phyloP scores from a whole-genome alignment of 2,113 vertebrate species.

The Lepidiolamprologus cunningtoni region DNA sequence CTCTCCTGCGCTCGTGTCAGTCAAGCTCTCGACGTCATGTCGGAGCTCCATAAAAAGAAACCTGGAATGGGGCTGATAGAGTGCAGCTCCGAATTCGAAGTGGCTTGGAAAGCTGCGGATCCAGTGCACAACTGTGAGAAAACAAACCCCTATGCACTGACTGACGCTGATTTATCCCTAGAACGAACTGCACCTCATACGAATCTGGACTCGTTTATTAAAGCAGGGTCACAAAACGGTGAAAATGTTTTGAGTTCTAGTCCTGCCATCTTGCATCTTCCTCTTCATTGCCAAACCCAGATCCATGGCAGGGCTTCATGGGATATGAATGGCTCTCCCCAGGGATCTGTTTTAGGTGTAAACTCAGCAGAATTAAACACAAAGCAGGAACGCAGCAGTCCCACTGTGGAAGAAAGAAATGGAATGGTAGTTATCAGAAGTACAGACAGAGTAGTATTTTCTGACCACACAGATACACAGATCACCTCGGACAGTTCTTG shows the following conservation, averaged over 20 bases:
- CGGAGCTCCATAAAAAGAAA: constrained; percentile 39
- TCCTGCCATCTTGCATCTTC: constrained; percentile 64
- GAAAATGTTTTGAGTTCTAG: constrained; percentile 52
- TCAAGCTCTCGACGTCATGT: constrained; percentile 59
- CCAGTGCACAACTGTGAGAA: constrained; percentile 20
- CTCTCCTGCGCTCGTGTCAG: constrained; percentile 57
- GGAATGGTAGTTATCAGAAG: constrained; percentile 45
- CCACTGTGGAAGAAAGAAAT: constrained; percentile 40
- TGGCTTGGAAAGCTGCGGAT: constrained; percentile 57
- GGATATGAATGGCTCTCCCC: constrained; percentile 24
- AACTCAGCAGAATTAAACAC: background rate
- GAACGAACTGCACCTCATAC: constrained; percentile 40
- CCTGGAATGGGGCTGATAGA: constrained; percentile 55
- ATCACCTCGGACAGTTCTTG: constrained; percentile 32
- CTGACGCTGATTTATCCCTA: background rate
- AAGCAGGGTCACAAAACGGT: constrained; percentile 17
- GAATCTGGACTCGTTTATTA: constrained; percentile 43
- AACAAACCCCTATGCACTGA: constrained; percentile 49
- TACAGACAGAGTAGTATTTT: constrained; percentile 54
- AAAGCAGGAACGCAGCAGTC: constrained; percentile 19
- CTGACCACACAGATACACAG: constrained; percentile 15
- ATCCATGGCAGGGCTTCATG: constrained; percentile 47
- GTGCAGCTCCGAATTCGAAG: constrained; percentile 60
- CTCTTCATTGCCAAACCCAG: constrained; percentile 66
- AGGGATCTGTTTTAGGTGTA: constrained; percentile 11